phyloP scores from a whole-genome alignment of 2,888 invertebrate genomes.

The Tipula vernalis region DNA sequence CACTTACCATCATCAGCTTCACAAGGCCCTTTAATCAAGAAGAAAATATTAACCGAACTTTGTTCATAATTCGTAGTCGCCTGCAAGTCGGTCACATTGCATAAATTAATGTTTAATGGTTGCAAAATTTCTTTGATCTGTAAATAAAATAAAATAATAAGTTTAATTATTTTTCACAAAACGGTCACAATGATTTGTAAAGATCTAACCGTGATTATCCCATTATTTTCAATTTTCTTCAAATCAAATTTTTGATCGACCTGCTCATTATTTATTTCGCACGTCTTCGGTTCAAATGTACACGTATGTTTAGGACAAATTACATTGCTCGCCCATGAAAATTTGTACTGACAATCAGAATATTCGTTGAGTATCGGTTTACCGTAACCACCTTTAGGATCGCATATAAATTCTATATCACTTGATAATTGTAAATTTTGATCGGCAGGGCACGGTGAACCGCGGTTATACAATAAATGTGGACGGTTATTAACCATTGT shows the following conservation, averaged over 20 bases:
- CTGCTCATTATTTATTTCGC: constrained; percentile 31
- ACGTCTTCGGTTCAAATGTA: constrained; percentile 25
- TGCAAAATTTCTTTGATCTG: constrained; percentile 22
- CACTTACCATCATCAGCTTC: constrained; percentile 21
- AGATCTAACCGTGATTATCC: constrained; percentile 27
- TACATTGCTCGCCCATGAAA: constrained; percentile 33
- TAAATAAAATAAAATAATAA: constrained; percentile 13
- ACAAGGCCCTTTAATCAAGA: constrained; percentile 26
- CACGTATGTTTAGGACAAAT: constrained; percentile 32
- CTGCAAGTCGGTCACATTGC: constrained; percentile 24
- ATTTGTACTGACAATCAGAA: constrained; percentile 30
- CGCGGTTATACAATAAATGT: constrained; percentile 27
- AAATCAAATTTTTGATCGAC: constrained; percentile 26
- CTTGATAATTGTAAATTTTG: constrained; percentile 25
- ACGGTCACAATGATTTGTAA: neutral
- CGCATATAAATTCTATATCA: constrained; percentile 28
- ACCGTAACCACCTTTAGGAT: constrained; percentile 31
- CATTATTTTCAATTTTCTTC: constrained; percentile 26
- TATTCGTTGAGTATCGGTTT: constrained; percentile 30
- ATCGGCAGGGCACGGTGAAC: constrained; percentile 28
- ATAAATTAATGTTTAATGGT: constrained; percentile 25
- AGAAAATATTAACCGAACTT: constrained; percentile 31
- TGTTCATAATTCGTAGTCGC: constrained; percentile 31
- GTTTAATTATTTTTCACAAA: neutral
- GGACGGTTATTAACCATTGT: constrained; percentile 23